Evolutionary conservation across 1,140 invertebrate species (phyloP), one percentile per base, ranked within the genome.

Genomic region (Octopus bimaculoides): DNA sequence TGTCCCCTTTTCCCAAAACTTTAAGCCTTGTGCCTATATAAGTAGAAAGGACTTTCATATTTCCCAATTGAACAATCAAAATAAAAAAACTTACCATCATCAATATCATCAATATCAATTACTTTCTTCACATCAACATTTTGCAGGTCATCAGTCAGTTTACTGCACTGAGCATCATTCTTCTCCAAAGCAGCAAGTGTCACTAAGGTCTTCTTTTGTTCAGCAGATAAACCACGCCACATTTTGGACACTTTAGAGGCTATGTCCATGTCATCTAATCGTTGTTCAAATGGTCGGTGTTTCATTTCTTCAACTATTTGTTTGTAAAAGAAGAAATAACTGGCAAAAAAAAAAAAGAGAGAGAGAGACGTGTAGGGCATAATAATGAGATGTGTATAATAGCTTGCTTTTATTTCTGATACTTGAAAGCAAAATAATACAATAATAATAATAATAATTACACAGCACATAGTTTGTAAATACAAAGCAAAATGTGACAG

Each of bases 321-420:
- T 69, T 69, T 69, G 66, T 69, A 69, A 69, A 69, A 69, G 17
- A 69, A 20, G 66, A 69, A 69, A 69, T 69, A 69, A 14, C 66
- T 69, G 26, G 3, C 0, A 69, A 69, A 69, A 69, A 14, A 69
- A 6, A 69, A 6, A 69, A 6, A 69, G 26, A 69, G 26, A 41
- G 26, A 41, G 26, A 41, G 26, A 41, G 26, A 41, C 26, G 2
- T 41, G 26, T 41, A 41, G 26, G 26, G 26, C 0, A 41, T 41
- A 41, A 41, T 41, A 41, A 41, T 41, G 26, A 41, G 26, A 41
- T 41, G 26, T 41, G 26, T 41, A 41, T 41, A 41, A 41, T 2
- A 1, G 26, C 26, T 41, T 41, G 26, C 26, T 41, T 41, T 41
- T 41, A 41, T 41, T 41, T 41, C 26, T 41, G 26, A 41, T 41